A percentile compares a stretch with the other conserved stretches of the same genome.
Conservation (phyloP, 2,113 vertebrate species). For the Pagrus major region DNA sequence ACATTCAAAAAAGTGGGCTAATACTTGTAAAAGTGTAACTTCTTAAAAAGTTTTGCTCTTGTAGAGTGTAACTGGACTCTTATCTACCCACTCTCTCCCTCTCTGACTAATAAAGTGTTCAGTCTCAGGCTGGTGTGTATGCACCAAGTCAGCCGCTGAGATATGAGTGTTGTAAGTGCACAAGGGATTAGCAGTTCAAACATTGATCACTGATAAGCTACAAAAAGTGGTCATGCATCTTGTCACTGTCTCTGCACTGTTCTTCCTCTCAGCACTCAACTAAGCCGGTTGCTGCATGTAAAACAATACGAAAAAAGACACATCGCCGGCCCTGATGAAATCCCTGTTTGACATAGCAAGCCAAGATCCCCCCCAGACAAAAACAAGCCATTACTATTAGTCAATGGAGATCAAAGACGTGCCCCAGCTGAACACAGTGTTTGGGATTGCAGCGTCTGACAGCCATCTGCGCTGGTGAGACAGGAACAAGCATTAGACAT, state of each 20-base stretch:
- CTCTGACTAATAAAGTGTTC: slow-evolving; percentile 5
- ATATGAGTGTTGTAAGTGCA: slow-evolving; percentile 69
- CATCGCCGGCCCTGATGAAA: slow-evolving; percentile 63
- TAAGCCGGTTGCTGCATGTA: slow-evolving; percentile 43
- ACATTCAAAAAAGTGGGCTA: neutral
- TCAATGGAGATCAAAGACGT: slow-evolving; percentile 81
- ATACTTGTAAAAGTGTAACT: slow-evolving; percentile 3
- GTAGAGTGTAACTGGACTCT: neutral
- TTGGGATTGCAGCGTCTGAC: slow-evolving; percentile 73
- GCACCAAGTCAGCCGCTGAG: slow-evolving; percentile 48
- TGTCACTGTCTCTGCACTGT: slow-evolving; percentile 51
- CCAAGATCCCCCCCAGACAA: slow-evolving; percentile 73
- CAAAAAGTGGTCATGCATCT: slow-evolving; percentile 65
- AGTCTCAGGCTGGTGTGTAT: slow-evolving; percentile 29
- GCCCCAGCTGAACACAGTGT: slow-evolving; percentile 58
- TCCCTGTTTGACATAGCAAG: slow-evolving; percentile 79
- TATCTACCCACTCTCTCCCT: neutral
- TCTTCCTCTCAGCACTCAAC: slow-evolving; percentile 47
- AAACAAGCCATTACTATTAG: slow-evolving; percentile 79
- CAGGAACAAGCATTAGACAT: slow-evolving; percentile 64
- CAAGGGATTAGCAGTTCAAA: slow-evolving; percentile 71
- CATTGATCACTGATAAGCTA: slow-evolving; percentile 75
- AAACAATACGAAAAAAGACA: slow-evolving; percentile 62
- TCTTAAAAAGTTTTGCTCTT: neutral
- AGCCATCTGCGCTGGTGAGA: slow-evolving; percentile 70